These are phyloP conservation scores for Acanthisitta chloris DNA, from an alignment of 2,113 vertebrate genomes.

Conservation along the genomic window DNA sequence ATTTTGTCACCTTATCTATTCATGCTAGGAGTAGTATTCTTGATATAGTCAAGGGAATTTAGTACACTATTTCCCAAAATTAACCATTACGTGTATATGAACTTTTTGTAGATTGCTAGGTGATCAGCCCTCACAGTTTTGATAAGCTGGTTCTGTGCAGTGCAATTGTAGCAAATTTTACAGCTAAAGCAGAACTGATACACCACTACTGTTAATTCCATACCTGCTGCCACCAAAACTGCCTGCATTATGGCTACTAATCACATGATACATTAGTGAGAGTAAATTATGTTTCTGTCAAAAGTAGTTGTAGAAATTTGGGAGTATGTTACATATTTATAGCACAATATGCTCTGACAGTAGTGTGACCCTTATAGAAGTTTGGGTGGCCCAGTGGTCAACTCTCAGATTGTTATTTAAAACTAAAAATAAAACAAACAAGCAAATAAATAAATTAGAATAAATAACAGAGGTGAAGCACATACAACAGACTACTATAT, in stretches of 20 bases:
- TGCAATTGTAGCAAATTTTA: not conserved
- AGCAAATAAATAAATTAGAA: not conserved
- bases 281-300: not conserved
- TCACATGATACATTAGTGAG: not conserved
- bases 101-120: not conserved
- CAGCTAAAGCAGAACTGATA: not conserved
- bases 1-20: not conserved
- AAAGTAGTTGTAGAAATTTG: not conserved
- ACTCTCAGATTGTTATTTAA: not conserved
- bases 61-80: not conserved
- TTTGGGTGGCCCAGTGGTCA: not conserved
- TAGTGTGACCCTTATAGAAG: not conserved
- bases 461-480: not conserved
- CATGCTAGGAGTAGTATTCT: not conserved
- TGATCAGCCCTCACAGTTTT: not conserved
- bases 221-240: not conserved
- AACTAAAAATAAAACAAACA: not conserved
- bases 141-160: not conserved
- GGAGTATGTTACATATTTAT: not conserved
- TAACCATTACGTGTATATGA: not conserved
- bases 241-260: not conserved
- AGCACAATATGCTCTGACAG: not conserved
- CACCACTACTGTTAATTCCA: not conserved
- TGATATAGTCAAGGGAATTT: not conserved
- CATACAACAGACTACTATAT: not conserved